Percentiles rank a stretch among this genome's conserved stretches.
These are phyloP conservation scores for Pelvicachromis taeniatus DNA, from an alignment of 2,113 vertebrate genomes.

Conservation along the genomic window DNA sequence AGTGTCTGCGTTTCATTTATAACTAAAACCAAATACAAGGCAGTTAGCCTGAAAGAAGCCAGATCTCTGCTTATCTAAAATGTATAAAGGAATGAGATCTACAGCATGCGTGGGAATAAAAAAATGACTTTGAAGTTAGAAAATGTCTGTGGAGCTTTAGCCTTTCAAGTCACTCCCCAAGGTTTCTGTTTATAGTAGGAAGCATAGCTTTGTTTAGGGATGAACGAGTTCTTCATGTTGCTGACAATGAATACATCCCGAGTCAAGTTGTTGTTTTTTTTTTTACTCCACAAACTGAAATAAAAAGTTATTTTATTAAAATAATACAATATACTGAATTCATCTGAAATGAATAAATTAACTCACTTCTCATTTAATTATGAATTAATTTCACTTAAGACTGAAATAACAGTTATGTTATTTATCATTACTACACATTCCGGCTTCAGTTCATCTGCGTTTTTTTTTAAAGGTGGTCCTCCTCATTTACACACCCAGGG, in stretches of 20 bases:
- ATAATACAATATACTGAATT: neutral
- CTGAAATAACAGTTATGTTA: neutral
- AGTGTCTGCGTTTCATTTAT: slow-evolving; percentile 29
- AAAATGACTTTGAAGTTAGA: slow-evolving; percentile 53
- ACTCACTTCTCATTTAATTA: neutral
- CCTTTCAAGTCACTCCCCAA: slow-evolving; percentile 59
- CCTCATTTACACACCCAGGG: slow-evolving; percentile 79
- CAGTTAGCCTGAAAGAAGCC: slow-evolving; percentile 44
- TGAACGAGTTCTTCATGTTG: slow-evolving; percentile 18
- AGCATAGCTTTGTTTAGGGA: slow-evolving; percentile 31
- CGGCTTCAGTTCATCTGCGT: neutral
- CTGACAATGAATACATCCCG: slow-evolving; percentile 7
- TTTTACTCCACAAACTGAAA: neutral
- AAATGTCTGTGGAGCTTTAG: slow-evolving; percentile 46
- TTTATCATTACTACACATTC: neutral
- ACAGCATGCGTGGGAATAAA: slow-evolving; percentile 46
- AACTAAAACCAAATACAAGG: slow-evolving; percentile 10
- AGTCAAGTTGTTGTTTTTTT: neutral
- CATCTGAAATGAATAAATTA: neutral
- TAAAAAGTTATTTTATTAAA: neutral
- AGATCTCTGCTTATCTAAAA: slow-evolving; percentile 60
- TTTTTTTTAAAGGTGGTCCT: neutral
- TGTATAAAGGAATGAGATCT: slow-evolving; percentile 54
- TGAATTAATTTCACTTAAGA: slow-evolving; percentile 11
- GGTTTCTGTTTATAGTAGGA: slow-evolving; percentile 31